Base-by-base conservation (phyloP, 2,888 invertebrate genomes). In the Plebejus anna region DNA sequence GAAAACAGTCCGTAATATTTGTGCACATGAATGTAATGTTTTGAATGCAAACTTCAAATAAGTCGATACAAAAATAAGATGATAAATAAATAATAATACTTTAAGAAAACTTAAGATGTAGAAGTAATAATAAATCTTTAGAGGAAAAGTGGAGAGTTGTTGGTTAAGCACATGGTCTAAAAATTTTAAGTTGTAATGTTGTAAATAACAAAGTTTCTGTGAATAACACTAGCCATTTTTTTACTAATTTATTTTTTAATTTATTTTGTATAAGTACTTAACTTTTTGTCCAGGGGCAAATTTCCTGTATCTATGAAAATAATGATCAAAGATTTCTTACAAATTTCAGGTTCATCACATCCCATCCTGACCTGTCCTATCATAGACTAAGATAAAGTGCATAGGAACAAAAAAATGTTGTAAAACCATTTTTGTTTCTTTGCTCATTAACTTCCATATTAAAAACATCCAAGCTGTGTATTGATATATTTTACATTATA, bases 341-440 rank as follows among this genome's bases (percentile, higher is more conserved):
- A 66, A 55, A 73, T 73, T 73, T 73, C 73, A 73, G 73, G 55
- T 73, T 73, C 32, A 55, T 7, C 42, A n/a, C 11, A 71, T 66
- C 66, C 66, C 32, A 36, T 66, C 73, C 73, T 73, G 51, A 36
- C 73, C 73, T 16, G 0, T 51, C 73, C 55, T 32, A 32, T 32
- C 32, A 55, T 73, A 55, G 51, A 32, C 6, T 73, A 73, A 73
- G 73, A 47, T 9, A 9, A 51, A 47, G 72, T 72, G 55, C 73
- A 73, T 13, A 51, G 55, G 16, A 51, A 73, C 55, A 32, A 73
- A 73, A 73, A 47, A 51, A 11, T 47, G 9, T 47, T 28, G 2
- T 28, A 28, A 9, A 13, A 7, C 7, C 22, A 55, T 7, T 55
- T 75, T 75, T 75, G 42, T 76, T 42, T 11, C 47, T 47, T 28